phyloP scores from a whole-genome alignment of 2,113 vertebrate species.

The Thunnus thynnus region DNA sequence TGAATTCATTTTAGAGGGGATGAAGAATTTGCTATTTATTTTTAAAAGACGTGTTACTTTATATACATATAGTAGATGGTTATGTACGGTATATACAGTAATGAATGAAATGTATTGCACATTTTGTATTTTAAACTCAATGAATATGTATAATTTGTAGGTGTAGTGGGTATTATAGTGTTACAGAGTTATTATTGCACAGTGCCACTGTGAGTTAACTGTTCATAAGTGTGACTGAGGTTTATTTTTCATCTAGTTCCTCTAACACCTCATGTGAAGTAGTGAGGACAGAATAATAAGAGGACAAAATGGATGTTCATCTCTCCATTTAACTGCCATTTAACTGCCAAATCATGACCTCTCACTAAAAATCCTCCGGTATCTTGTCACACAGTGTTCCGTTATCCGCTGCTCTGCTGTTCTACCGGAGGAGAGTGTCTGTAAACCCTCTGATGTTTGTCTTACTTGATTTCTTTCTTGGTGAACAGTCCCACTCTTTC shows the following conservation, averaged over 20 bases:
- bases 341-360: too few species aligned
- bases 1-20: neutral
- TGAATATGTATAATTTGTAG: too few species aligned
- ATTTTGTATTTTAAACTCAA: too few species aligned
- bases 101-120: too few species aligned
- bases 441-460: neutral
- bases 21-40: too few species aligned
- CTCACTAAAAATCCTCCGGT: neutral
- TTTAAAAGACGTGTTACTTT: too few species aligned
- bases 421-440: neutral
- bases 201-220: too few species aligned
- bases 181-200: too few species aligned
- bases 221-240: too few species aligned
- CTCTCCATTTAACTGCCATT: neutral
- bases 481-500: constrained; percentile 94
- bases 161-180: too few species aligned
- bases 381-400: neutral
- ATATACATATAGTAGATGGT: too few species aligned
- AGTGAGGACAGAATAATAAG: neutral
- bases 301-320: neutral
- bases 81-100: too few species aligned
- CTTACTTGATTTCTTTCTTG: constrained; percentile 90
- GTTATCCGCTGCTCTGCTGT: neutral
- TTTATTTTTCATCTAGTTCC: neutral
- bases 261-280: neutral